phyloP scores from a whole-genome alignment of 2,797 vertebrate species.

The Pampus argenteus region DNA sequence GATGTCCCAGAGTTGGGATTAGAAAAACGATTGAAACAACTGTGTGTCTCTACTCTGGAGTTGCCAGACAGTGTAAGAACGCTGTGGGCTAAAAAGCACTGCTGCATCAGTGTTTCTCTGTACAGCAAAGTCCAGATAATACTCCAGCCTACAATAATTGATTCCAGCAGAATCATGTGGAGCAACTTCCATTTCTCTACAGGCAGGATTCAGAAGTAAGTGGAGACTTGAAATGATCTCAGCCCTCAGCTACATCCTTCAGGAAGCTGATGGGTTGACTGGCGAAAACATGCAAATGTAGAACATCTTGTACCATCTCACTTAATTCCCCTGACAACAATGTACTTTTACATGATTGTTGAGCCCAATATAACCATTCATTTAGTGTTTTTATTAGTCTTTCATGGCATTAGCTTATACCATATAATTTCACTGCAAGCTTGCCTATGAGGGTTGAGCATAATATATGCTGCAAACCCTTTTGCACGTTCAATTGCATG shows the following conservation, averaged over 20 bases:
- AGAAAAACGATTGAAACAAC: constrained; percentile 38
- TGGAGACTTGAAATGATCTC: neutral
- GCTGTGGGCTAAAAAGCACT: constrained; percentile 23
- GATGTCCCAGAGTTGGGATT: constrained; percentile 25
- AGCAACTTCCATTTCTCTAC: constrained; percentile 28
- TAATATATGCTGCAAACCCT: neutral
- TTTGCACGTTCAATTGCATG: neutral
- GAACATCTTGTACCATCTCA: neutral
- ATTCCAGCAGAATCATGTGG: constrained; percentile 39
- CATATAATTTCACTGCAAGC: neutral
- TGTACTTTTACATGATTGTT: neutral
- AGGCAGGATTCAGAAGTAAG: constrained; percentile 11
- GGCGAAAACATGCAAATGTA: neutral
- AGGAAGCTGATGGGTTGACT: neutral
- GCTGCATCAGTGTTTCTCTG: constrained; percentile 35
- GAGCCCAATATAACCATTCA: neutral
- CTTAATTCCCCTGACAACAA: neutral
- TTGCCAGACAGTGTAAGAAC: constrained; percentile 30
- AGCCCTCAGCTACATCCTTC: neutral
- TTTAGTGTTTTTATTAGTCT: neutral
- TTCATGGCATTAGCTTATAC: neutral
- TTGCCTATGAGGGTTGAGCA: too few species aligned
- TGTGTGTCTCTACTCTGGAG: constrained; percentile 23
- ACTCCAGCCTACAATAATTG: constrained; percentile 28
- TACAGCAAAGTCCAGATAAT: constrained; percentile 40